Percentiles rank a stretch among this genome's conserved stretches.
These are phyloP conservation scores for Erethizon dorsatum DNA, from an alignment of 2,797 vertebrate genomes.

Conservation along the genomic window DNA sequence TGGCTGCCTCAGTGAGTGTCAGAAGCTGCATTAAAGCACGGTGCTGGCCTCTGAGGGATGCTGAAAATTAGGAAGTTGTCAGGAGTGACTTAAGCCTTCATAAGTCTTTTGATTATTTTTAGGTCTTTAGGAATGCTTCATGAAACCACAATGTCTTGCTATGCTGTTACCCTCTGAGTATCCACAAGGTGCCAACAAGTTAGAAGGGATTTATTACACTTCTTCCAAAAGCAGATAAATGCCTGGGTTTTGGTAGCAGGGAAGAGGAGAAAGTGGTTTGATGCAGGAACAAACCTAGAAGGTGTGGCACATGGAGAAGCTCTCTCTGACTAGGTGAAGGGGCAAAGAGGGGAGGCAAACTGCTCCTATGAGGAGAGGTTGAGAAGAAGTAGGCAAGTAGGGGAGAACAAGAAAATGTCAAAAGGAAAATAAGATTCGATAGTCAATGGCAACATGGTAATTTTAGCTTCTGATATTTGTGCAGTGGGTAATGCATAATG, in stretches of 20 bases:
- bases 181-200: background rate
- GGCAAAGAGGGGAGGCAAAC: background rate
- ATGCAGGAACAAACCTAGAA: background rate
- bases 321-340: background rate
- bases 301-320: background rate
- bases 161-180: background rate
- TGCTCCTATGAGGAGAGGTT: fast-evolving
- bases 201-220: background rate
- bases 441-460: background rate
- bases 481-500: background rate
- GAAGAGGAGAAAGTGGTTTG: background rate
- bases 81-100: background rate
- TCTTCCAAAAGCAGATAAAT: background rate
- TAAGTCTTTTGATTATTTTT: background rate
- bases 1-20: background rate
- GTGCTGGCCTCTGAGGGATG: too few relatives aligned
- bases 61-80: background rate
- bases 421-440: background rate
- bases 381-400: background rate
- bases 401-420: background rate
- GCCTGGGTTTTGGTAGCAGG: background rate
- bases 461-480: background rate
- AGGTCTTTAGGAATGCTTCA: background rate
- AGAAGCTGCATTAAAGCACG: background rate
- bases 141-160: background rate